Conservation (phyloP, 2,113 vertebrate genomes). For the Uria aalge region DNA sequence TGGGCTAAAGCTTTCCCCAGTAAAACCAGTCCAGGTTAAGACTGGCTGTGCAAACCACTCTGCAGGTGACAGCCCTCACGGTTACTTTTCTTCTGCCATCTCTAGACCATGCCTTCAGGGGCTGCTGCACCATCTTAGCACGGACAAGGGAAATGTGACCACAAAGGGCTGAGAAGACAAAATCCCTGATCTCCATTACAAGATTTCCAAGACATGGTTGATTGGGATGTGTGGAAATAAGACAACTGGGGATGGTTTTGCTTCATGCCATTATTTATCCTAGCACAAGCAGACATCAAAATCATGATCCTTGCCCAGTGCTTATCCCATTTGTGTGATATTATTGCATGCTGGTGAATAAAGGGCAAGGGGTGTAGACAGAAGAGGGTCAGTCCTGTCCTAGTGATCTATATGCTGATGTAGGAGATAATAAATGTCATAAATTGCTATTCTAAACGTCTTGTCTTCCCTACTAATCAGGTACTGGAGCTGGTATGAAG, state of each 20-base stretch:
- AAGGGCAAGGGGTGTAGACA: neutral
- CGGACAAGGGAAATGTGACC: neutral
- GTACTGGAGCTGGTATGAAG: constrained; percentile 95
- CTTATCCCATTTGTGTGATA: neutral
- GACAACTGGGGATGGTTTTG: neutral
- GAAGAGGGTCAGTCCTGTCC: neutral
- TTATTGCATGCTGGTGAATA: neutral
- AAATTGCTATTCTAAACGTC: constrained; percentile 9
- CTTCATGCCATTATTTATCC: neutral
- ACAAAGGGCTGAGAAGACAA: neutral
- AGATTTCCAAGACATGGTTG: neutral
- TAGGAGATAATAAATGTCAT: neutral
- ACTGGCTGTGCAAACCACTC: neutral
- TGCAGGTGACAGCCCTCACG: neutral
- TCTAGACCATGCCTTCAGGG: neutral
- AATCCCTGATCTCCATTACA: neutral
- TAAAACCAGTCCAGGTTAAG: neutral
- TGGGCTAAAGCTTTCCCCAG: neutral
- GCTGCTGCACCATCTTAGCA: neutral
- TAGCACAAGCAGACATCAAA: neutral
- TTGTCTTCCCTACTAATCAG: constrained; percentile 64
- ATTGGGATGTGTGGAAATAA: neutral
- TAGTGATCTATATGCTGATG: constrained; percentile 14
- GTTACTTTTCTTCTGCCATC: neutral
- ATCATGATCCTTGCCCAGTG: neutral